Base-by-base conservation (phyloP, 2,888 invertebrate species). In the Agrochola lota region DNA sequence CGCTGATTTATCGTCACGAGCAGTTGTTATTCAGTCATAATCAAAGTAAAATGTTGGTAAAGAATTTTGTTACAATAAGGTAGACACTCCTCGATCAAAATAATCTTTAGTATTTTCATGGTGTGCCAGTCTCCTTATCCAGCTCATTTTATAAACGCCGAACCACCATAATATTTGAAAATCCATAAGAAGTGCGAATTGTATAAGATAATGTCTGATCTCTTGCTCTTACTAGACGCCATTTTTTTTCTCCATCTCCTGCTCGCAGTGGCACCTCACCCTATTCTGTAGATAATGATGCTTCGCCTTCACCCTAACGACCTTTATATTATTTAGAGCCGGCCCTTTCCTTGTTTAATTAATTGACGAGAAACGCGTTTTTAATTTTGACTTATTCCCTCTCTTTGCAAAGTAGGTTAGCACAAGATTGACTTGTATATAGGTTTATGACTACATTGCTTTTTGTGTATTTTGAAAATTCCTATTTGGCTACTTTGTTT, bases 261-360 rank as follows among this genome's bases (percentile, higher is more conserved):
- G 92, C 92, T 85, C 0, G 1, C 72, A 92, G 52, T 89, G 66
- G 12, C 52, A 63, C 92, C 92, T 52, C 81, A 83, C 89, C 83
- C 74, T 66, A 83, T 82, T 86, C 92, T 91, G 93, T 91, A 94
- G 95, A 95, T 96, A 96, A 96, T 95, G 95, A 94, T 92, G 94
- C 93, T 93, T 92, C 91, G 93, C 90, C 91, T 95, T 95, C 94
- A 94, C 92, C 92, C 94, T 96, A 95, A 96, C 95, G 96, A 95
- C 92, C 94, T 94, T 94, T 95, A 94, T 95, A 95, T 96, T 95
- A 96, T 95, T 95, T 94, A 93, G 94, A 93, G 91, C 92, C 93
- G 93, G 91, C 95, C 94, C 94, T 94, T 95, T 92, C 91, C 93
- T 93, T 94, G 94, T 95, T 95, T 95, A 95, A 95, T 96, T 95